Evolutionary conservation across 2,888 invertebrate genomes (phyloP).

Genomic region (Ryuthela nishihirai): DNA sequence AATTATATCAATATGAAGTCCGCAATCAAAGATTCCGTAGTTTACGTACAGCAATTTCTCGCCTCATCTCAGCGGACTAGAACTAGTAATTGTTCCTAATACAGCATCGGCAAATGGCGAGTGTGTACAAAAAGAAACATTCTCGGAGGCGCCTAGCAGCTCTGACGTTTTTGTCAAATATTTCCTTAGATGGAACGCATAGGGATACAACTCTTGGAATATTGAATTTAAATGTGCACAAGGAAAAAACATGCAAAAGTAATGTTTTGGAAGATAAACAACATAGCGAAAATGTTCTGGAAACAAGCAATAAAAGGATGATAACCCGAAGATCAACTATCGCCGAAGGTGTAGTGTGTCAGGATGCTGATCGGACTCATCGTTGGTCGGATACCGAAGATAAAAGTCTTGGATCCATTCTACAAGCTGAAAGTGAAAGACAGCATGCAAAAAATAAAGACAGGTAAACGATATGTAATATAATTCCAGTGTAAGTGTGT

Average conservation of each 20-base stretch:
- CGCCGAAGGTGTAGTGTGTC: too few relatives aligned
- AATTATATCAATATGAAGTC: too few relatives aligned
- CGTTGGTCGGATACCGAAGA: conserved; percentile 19
- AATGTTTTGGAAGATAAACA: background rate
- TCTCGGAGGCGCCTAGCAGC: conserved; percentile 57
- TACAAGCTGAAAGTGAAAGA: conserved; percentile 6
- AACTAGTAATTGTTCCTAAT: too few relatives aligned
- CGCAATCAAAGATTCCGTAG: too few relatives aligned
- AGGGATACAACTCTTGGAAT: conserved; percentile 57
- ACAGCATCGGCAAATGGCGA: conserved; percentile 45
- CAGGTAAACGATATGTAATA: too few relatives aligned
- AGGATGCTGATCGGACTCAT: too few relatives aligned
- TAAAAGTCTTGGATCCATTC: conserved; percentile 13
- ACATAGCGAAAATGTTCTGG: background rate
- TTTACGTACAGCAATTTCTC: too few relatives aligned
- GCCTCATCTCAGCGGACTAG: too few relatives aligned
- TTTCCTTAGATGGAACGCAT: conserved; percentile 87
- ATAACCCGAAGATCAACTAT: too few relatives aligned
- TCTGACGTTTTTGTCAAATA: conserved; percentile 89
- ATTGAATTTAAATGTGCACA: conserved; percentile 22
- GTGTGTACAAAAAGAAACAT: conserved; percentile 45
- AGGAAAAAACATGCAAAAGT: conserved; percentile 5
- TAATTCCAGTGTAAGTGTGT: too few relatives aligned
- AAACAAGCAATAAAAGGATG: background rate
- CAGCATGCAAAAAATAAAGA: conserved; percentile 15